phyloP scores from a whole-genome alignment of 2,113 vertebrate species.

The Narcine bancroftii region DNA sequence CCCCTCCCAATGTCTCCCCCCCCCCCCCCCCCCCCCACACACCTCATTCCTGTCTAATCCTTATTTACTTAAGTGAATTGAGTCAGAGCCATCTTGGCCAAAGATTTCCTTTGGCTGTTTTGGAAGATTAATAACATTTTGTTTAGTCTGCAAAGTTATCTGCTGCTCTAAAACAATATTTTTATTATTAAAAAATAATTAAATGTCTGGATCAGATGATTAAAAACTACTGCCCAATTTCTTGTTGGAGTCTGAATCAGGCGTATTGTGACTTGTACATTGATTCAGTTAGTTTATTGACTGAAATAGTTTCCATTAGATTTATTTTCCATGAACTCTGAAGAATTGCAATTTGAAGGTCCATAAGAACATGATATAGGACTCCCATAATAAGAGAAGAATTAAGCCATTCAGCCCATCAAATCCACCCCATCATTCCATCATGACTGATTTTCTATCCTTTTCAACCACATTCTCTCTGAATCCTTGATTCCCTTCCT shows the following conservation, averaged over 20 bases:
- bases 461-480: too few species aligned
- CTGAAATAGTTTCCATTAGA: background rate
- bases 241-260: background rate
- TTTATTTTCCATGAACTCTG: background rate
- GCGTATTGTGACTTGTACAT: background rate
- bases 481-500: too few species aligned
- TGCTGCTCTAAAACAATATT: constrained; percentile 14
- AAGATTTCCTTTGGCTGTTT: constrained; percentile 29
- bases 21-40: background rate
- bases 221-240: constrained; percentile 6
- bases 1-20: too few species aligned
- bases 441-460: too few species aligned
- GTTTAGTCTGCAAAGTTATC: constrained; percentile 32
- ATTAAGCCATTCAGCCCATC: too few species aligned
- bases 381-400: too few species aligned
- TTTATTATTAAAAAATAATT: background rate
- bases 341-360: background rate
- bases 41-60: background rate
- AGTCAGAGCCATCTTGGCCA: constrained; percentile 7
- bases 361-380: too few species aligned
- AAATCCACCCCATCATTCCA: too few species aligned
- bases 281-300: background rate
- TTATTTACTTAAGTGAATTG: constrained; percentile 20
- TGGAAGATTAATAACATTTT: constrained; percentile 21
- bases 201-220: constrained; percentile 12